Evolutionary conservation across 1,140 invertebrate genomes (phyloP), one percentile per base, ranked within the genome.

Genomic region (Zaprionus africanus): DNA sequence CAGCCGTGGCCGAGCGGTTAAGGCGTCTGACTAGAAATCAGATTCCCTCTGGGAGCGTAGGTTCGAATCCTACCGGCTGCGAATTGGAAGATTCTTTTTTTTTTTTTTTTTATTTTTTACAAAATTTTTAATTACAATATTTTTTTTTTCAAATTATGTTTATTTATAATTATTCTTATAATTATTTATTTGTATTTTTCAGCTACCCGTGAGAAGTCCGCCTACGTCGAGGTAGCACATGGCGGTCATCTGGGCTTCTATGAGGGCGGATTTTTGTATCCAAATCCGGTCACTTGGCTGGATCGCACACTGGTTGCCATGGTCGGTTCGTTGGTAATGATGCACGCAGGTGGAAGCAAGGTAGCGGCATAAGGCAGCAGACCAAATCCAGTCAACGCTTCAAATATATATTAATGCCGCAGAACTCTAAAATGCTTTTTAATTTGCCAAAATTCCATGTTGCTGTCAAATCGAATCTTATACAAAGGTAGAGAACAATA

Each of bases 201-300:
- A 97, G 97, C 93, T 76, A 94, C 93, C 13, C 94, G 95, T 70
- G 93, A 95, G 22, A 96, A 97, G 68, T 93, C 95, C 3, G 93
- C 97, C 62, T 97, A 97, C 79, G 94, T 98, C 26, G 95, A 97
- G 87, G 93, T 98, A 4, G 96, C 96, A 17, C 97, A 98, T 92
- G 98, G 98, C 6, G 98, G 98, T 9, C 98, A 99, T 93, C 93
- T 99, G 67, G 98, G 98, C 34, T 98, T 98, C 92, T 98, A 98
- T 92, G 98, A 98, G 93, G 97, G 97, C 6, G 97, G 97, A 12
- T 93, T 96, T 24, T 78, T 98, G 0, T 97, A 96, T 90, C 97
- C 98, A 0, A 96, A 97, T 82, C 96, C 96, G 1, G 95, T 98
- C 24, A 98, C 97, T 19, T 99, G 98, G 98, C 92, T 98, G 51